phyloP scores from a whole-genome alignment of 1,140 invertebrate species.

The Drosophila sechellia region DNA sequence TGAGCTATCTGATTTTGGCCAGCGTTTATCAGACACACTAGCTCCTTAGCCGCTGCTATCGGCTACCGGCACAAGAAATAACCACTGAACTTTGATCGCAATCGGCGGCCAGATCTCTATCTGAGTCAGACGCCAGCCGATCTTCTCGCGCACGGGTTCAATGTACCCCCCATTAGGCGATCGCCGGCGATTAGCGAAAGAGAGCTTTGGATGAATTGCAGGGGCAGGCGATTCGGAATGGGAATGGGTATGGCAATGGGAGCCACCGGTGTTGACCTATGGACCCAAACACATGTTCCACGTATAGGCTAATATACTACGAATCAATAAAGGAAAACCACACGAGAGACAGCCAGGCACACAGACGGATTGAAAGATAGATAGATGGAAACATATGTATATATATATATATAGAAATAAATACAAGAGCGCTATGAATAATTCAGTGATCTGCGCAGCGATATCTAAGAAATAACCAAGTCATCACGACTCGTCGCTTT shows the following conservation, averaged over 20 bases:
- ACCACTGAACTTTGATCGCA: constrained; percentile 13
- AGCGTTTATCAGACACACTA: neutral
- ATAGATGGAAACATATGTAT: neutral
- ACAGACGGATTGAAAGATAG: neutral
- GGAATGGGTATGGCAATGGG: too few relatives aligned
- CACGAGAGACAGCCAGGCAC: constrained; percentile 3
- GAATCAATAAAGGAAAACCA: constrained; percentile 22
- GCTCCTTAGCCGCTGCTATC: neutral
- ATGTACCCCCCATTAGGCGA: constrained; percentile 23
- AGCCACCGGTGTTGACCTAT: constrained; percentile 61
- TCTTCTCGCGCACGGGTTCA: constrained; percentile 40
- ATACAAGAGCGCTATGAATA: constrained; percentile 21
- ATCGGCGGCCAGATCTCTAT: neutral
- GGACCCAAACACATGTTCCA: constrained; percentile 75
- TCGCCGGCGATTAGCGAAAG: constrained; percentile 28
- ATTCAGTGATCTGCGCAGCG: constrained; percentile 10
- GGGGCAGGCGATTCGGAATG: too few relatives aligned
- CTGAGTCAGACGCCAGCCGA: constrained; percentile 23
- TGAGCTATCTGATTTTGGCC: constrained; percentile 1
- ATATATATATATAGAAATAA: constrained; percentile 19
- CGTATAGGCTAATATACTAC: constrained; percentile 14
- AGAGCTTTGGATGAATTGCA: neutral
- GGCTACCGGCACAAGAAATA: neutral
- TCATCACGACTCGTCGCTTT: constrained; percentile 65
- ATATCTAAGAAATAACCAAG: constrained; percentile 45